Conservation (phyloP, 2,888 invertebrate species). For the Chaitophorus viminalis region DNA sequence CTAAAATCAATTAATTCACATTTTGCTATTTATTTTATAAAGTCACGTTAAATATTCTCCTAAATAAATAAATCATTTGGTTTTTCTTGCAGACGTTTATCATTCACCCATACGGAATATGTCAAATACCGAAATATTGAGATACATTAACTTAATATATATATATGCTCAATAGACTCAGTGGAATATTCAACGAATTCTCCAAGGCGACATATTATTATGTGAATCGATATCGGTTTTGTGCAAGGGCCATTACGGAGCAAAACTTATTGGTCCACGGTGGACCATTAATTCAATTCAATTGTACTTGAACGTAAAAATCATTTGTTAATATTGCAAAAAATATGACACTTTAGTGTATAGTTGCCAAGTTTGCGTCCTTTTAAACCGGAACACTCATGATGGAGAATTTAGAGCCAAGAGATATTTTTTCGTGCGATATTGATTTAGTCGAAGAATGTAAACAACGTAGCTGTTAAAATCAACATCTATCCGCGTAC, state of each 20-base stretch:
- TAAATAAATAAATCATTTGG: background rate
- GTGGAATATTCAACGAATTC: background rate
- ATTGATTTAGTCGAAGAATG: constrained; percentile 35
- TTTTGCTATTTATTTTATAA: no score
- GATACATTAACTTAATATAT: background rate
- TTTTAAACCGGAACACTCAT: background rate
- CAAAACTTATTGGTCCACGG: background rate
- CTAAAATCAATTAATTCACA: no score
- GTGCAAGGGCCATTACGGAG: background rate
- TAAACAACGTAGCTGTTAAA: background rate
- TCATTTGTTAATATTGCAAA: background rate
- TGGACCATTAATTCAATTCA: constrained; percentile 11
- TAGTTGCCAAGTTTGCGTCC: background rate
- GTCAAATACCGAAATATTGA: no score
- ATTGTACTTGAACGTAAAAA: background rate
- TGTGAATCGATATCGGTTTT: background rate
- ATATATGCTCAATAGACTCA: background rate
- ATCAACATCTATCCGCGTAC: constrained; percentile 13
- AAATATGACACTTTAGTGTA: constrained; percentile 9
- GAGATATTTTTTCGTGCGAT: background rate
- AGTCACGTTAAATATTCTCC: background rate
- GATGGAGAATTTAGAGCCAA: background rate
- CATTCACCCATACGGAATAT: no score
- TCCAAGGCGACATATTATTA: background rate
- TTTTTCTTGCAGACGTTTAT: background rate